Evolutionary conservation across 2,888 invertebrate genomes (phyloP).

Genomic region (Serripes groenlandicus): DNA sequence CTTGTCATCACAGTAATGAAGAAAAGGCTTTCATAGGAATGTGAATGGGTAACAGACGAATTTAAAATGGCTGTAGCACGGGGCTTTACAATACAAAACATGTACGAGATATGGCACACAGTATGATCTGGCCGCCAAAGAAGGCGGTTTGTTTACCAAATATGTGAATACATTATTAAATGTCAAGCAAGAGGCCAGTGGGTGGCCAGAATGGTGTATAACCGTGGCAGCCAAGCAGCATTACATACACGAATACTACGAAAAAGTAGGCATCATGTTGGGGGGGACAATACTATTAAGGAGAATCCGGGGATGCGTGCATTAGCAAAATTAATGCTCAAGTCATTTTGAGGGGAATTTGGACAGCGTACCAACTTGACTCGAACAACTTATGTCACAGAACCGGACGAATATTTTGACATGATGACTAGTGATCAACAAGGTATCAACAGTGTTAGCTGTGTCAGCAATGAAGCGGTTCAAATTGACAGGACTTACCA

Average conservation of each 20-base stretch:
- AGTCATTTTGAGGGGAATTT: too few relatives aligned
- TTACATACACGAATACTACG: constrained; percentile 61
- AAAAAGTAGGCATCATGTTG: constrained; percentile 46
- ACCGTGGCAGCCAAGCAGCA: constrained; percentile 57
- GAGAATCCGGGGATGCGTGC: constrained; percentile 38
- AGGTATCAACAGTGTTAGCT: constrained; percentile 10
- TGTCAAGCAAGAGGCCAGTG: constrained; percentile 50
- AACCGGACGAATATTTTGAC: constrained; percentile 13
- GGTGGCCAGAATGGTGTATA: constrained; percentile 65
- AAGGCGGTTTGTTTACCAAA: too few relatives aligned
- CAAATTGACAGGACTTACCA: constrained; percentile 12
- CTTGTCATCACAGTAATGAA: too few relatives aligned
- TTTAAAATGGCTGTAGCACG: too few relatives aligned
- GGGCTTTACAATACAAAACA: too few relatives aligned
- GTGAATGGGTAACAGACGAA: too few relatives aligned
- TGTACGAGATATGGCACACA: too few relatives aligned
- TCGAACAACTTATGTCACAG: constrained; percentile 10
- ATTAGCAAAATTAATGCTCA: constrained; percentile 38
- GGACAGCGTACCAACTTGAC: constrained; percentile 24
- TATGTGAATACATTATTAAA: constrained; percentile 33
- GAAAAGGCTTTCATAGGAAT: too few relatives aligned
- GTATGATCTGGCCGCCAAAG: too few relatives aligned
- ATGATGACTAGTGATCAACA: constrained; percentile 19
- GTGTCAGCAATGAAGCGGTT: constrained; percentile 22
- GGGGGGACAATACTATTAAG: constrained; percentile 16